Evolutionary conservation across 2,797 vertebrate species (phyloP), one percentile per base, ranked within the genome.

Genomic region (Buceros bicornis): DNA sequence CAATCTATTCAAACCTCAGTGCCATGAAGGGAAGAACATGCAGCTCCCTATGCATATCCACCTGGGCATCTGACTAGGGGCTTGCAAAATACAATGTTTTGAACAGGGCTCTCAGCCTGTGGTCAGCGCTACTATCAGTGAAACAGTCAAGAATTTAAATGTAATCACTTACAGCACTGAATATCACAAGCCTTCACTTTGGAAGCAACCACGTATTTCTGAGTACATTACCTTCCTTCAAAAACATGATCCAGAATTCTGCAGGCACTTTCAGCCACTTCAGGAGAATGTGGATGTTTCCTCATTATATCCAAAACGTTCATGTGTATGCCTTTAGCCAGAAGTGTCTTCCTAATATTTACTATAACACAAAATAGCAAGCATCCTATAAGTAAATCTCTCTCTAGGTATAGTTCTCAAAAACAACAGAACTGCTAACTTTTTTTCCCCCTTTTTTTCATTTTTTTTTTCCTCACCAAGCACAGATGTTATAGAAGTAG

Each of bases 301-400:
- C 98, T 99, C 99, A 99, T 99, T 97, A 99, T 98, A 64, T 99
- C 99, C 91, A 99, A 95, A 72, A 99, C 95, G 93, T 99, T 99
- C 79, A 99, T 98, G 61, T 99, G 99, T 93, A 99, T 98, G 85
- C 99, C 99, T 74, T 99, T 98, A 60, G 98, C 98, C 96, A 99
- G 91, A 90, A 99, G 98, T 87, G 98, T 97, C 65, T 97, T 98
- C 71, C 98, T 98, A 96, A 99, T 99, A 95, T 97, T 97, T 96
- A 97, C 99, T 99, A 91, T 20, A 96, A 97, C 40, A 89, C 43
- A 97, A 95, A 96, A 91, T 4, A 58, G 24, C n/a, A 94, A 87
- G 16, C 25, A 80, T 33, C 22, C 20, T 53, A 0, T 90, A 71
- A 94, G 24, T 33, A 91, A 77, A 64, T 83, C 8, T 69, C 33